phyloP scores from a whole-genome alignment of 2,888 invertebrate species.

The Opisthograptis luteolata region DNA sequence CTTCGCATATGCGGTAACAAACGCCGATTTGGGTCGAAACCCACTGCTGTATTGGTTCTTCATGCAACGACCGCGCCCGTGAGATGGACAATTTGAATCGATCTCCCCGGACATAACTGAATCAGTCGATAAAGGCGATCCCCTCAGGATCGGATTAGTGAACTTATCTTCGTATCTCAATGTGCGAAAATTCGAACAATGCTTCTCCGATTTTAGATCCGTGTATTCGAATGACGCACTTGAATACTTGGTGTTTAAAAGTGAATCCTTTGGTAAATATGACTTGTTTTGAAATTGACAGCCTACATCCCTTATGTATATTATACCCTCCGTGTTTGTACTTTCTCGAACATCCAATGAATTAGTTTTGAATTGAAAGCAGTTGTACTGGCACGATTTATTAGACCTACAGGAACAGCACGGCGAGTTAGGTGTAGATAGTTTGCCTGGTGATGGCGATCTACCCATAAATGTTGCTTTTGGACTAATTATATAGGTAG shows the following conservation, averaged over 20 bases:
- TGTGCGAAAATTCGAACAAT: constrained; percentile 53
- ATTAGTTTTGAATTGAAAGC: constrained; percentile 42
- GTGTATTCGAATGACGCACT: constrained; percentile 55
- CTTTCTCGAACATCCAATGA: constrained; percentile 31
- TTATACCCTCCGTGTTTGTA: constrained; percentile 52
- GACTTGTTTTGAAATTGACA: constrained; percentile 67
- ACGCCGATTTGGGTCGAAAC: constrained; percentile 25
- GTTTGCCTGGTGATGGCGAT: constrained; percentile 44
- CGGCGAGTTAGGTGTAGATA: constrained; percentile 34
- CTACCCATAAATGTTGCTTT: constrained; percentile 42
- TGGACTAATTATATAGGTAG: constrained; percentile 47
- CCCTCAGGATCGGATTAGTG: constrained; percentile 53
- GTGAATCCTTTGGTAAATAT: constrained; percentile 45
- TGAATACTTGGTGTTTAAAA: constrained; percentile 52
- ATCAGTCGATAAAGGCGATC: constrained; percentile 47
- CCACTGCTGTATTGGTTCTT: constrained; percentile 22
- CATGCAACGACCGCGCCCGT: constrained; percentile 39
- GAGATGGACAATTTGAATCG: constrained; percentile 55
- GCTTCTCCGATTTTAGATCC: constrained; percentile 50
- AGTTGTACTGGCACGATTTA: constrained; percentile 69
- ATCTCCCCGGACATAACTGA: constrained; percentile 52
- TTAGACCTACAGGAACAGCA: constrained; percentile 49
- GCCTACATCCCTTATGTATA: constrained; percentile 75
- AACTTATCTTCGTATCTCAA: constrained; percentile 65
- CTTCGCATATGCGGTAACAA: constrained; percentile 24